Base-by-base conservation (phyloP, 37 sponge, comb jelly and placozoan species). In the Bolinopsis microptera region DNA sequence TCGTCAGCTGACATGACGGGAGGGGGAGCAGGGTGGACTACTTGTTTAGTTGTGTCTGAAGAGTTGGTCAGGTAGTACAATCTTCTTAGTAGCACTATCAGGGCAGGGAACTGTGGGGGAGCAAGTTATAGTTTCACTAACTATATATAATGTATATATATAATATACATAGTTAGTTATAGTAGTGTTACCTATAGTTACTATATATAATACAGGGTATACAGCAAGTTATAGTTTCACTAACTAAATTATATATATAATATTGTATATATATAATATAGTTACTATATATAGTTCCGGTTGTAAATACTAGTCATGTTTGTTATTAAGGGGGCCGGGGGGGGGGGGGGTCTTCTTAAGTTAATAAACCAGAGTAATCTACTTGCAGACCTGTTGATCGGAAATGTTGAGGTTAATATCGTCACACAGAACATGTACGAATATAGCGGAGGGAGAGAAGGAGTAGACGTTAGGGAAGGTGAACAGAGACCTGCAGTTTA, bases 311-410 rank as follows among this genome's bases (percentile, higher is more conserved):
- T n/a, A n/a, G n/a, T n/a, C n/a, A n/a, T n/a, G n/a, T n/a, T n/a
- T n/a, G n/a, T n/a, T n/a, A n/a, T n/a, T n/a, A n/a, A n/a, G n/a
- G n/a, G n/a, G n/a, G n/a, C n/a, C n/a, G n/a, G n/a, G n/a, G n/a
- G n/a, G n/a, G n/a, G n/a, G n/a, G n/a, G n/a, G n/a, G n/a, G n/a
- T n/a, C n/a, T n/a, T n/a, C n/a, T n/a, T n/a, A n/a, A n/a, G n/a
- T n/a, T n/a, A n/a, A n/a, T n/a, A n/a, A n/a, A n/a, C n/a, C n/a
- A n/a, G n/a, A n/a, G n/a, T n/a, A n/a, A n/a, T n/a, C n/a, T n/a
- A n/a, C n/a, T n/a, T n/a, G n/a, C n/a, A n/a, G n/a, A 86, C 90
- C 90, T 86, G 90, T 23, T 86, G 32, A 86, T 86, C 90, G 21
- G 61, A 41, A n/a, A 86, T 86, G 48, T 86, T 86, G n/a, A 86